Base-by-base conservation (phyloP, 2,113 vertebrate genomes). In the Meles meles region DNA sequence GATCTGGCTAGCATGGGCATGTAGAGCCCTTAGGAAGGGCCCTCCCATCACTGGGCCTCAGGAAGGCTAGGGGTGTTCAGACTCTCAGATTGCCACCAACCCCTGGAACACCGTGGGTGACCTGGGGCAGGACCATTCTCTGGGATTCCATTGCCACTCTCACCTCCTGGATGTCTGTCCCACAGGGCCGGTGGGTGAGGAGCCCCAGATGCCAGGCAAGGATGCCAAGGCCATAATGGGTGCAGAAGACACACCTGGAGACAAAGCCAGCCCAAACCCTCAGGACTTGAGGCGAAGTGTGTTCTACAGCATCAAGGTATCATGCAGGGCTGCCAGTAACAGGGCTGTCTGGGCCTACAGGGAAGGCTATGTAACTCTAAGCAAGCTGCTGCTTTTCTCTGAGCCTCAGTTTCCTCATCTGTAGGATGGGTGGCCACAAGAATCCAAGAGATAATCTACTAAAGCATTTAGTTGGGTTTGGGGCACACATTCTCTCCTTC, bases 231-330 rank as follows among this genome's bases (percentile, higher is more conserved):
- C 89, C 21, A 59, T 21, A 1, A 69, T 84, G 94, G 65, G n/a
- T 61, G 25, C 71, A 42, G 96, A 96, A 79, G 94, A 90, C 59
- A 47, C 29, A 15, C 25, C 44, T 47, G 55, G 83, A 96, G 55
- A 34, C 85, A 88, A 80, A 91, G 42, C 34, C 94, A 83, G 59
- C 59, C 59, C 67, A 17, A 20, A 76, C 21, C 31, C 84, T 87
- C 74, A 27, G 88, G 42, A 67, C 4, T 17, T 6, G 0, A 1
- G 3, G 20, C 72, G 84, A 27, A 74, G 77, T 4, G 5, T 97
- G 37, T 97, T 98, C 87, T 67, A 93, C 18, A 98, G 13, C 93
- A 92, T 98, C 94, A 98, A 98, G 98, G 98, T 98, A 96, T 18
- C 59, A 17, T 59, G 13, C 0, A 0, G 63, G 96, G 52, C 12